Conservation (phyloP, 2,888 invertebrate genomes). For the Drosophila mayaguana region DNA sequence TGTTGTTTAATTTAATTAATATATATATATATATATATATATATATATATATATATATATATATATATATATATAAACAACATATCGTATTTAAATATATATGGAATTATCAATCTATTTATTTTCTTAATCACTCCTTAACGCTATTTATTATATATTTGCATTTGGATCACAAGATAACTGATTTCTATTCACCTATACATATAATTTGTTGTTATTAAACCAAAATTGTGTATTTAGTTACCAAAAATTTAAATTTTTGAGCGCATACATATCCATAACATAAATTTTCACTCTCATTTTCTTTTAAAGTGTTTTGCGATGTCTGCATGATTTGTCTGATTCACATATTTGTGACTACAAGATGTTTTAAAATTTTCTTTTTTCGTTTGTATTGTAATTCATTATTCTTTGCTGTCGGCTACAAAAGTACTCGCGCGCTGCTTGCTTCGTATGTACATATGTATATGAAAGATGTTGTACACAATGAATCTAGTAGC, state of each 20-base stretch:
- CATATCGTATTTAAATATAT: neutral
- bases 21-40: conserved; percentile 2
- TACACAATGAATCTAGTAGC: conserved; percentile 64
- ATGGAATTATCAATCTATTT: conserved; percentile 3
- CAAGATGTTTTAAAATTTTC: conserved; percentile 28
- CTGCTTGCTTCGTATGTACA: conserved; percentile 51
- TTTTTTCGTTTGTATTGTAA: conserved; percentile 21
- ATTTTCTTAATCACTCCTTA: conserved; percentile 7
- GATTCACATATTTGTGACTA: conserved; percentile 5
- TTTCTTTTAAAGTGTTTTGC: conserved; percentile 4
- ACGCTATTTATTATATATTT: conserved; percentile 5
- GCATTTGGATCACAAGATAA: conserved; percentile 12
- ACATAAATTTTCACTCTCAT: conserved; percentile 2
- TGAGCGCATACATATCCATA: conserved; percentile 4
- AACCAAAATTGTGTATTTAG: conserved; percentile 11
- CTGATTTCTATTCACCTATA: conserved; percentile 2
- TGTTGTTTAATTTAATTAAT: too few relatives aligned
- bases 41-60: neutral
- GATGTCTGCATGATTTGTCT: neutral
- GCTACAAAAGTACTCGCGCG: conserved; percentile 69
- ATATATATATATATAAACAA: neutral
- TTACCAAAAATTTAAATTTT: neutral
- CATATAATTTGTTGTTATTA: conserved; percentile 6
- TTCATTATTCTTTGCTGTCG: conserved; percentile 49
- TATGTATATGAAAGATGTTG: conserved; percentile 55